Evolutionary conservation across 2,113 vertebrate species (phyloP), one percentile per base, ranked within the genome.

Genomic region (Merops nubicus): DNA sequence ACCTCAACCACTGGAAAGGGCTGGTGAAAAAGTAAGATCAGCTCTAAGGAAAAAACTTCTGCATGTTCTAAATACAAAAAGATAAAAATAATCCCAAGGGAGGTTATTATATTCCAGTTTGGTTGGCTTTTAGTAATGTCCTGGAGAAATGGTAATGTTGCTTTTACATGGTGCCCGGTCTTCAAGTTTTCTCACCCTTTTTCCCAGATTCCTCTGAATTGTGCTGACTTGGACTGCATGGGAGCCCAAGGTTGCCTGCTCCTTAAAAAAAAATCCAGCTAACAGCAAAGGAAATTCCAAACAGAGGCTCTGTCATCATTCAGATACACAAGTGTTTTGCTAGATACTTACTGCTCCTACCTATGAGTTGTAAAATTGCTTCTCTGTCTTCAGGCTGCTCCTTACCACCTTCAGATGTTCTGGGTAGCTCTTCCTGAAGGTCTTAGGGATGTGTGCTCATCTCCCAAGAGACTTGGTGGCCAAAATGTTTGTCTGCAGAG

Each of bases 191-290:
- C 36, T 78, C 31, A 60, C 26, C 18, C 11, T n/a, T 34, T 91
- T 79, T 33, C n/a, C 28, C 34, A n/a, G n/a, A 9, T 59, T 59
- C 13, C 20, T 74, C 14, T 36, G 40, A 36, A 50, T 72, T 59
- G 5, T 2, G 68, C 14, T 36, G 40, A 36, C 43, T 72, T 59
- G 5, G 2, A 42, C 19, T 42, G 17, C 13, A 15, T 0, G 2
- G 85, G 34, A 45, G 34, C 70, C 57, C 62, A 53, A 40, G 64
- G 48, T 54, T 45, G 13, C 48, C 28, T 88, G 73, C 60, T 59
- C 38, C 6, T 4, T 72, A 29, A 59, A n/a, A n/a, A n/a, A n/a
- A 70, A 82, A 45, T 50, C 77, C 54, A 83, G 28, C 40, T n/a
- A 20, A 43, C 8, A 28, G 33, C 56, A n/a, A 47, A 67, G 20